Percentiles rank a stretch among this genome's conserved stretches.
Conservation (phyloP, 2,888 invertebrate species). For the Drosophila austrosaltans region DNA sequence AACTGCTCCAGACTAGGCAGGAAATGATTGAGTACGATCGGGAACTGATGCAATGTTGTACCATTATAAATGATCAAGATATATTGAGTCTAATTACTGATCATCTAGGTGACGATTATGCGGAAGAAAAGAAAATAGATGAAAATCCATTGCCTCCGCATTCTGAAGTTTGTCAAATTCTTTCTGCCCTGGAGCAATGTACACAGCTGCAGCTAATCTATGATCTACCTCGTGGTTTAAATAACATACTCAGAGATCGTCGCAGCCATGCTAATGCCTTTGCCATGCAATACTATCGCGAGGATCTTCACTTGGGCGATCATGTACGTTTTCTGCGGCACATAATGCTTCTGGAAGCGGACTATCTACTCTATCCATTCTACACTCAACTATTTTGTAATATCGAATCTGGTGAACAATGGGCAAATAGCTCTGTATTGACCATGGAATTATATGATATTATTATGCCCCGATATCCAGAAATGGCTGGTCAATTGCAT, state of each 20-base stretch:
- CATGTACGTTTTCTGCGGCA: slow-evolving; percentile 84
- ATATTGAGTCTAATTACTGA: slow-evolving; percentile 54
- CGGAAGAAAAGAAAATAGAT: not conserved
- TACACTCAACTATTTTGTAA: slow-evolving; percentile 84
- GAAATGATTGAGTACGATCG: not conserved
- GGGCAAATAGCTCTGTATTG: slow-evolving; percentile 83
- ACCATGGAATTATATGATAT: slow-evolving; percentile 84
- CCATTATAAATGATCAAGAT: slow-evolving; percentile 24
- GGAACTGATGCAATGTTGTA: not conserved
- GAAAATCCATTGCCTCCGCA: not conserved
- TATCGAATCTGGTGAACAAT: slow-evolving; percentile 84
- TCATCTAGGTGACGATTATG: slow-evolving; percentile 5
- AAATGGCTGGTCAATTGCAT: slow-evolving; percentile 72
- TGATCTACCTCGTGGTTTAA: slow-evolving; percentile 82
- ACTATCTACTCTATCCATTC: slow-evolving; percentile 85
- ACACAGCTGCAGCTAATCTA: slow-evolving; percentile 82
- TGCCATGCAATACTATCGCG: slow-evolving; percentile 84
- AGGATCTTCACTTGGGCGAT: slow-evolving; percentile 83
- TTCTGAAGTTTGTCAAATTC: slow-evolving; percentile 17
- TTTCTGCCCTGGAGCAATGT: slow-evolving; percentile 28
- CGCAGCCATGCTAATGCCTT: slow-evolving; percentile 83
- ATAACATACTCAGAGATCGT: slow-evolving; percentile 83
- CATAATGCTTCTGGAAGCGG: slow-evolving; percentile 85
- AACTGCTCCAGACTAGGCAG: not conserved
- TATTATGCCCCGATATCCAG: slow-evolving; percentile 83